Evolutionary conservation across 2,797 vertebrate genomes (phyloP).

Genomic region (Melanotaenia nigrans): DNA sequence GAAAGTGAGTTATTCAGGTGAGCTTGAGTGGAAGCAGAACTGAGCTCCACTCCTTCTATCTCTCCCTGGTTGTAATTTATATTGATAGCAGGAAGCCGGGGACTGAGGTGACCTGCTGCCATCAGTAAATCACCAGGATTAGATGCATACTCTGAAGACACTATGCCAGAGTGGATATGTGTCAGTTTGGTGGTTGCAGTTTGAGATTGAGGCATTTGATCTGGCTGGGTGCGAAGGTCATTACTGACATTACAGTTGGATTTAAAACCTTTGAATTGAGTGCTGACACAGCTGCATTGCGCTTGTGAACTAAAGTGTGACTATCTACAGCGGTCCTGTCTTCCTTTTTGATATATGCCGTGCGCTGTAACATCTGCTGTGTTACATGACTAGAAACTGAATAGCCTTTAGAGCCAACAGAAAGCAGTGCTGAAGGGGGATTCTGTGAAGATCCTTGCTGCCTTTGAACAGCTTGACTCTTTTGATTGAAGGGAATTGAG

Average conservation of each 20-base stretch:
- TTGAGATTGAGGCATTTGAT: constrained; percentile 51
- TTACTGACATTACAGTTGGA: constrained; percentile 36
- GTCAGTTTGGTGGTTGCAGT: constrained; percentile 44
- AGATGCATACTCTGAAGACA: constrained; percentile 56
- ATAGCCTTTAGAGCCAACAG: constrained; percentile 46
- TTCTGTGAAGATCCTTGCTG: constrained; percentile 49
- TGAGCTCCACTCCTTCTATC: constrained; percentile 49
- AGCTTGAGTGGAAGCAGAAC: constrained; percentile 52
- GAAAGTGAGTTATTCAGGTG: constrained; percentile 56
- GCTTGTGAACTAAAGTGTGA: constrained; percentile 32
- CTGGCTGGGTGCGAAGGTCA: constrained; percentile 22
- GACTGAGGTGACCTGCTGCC: constrained; percentile 54
- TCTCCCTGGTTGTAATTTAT: constrained; percentile 61
- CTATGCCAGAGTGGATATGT: constrained; percentile 38
- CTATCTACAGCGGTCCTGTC: constrained; percentile 31
- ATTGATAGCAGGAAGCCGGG: constrained; percentile 57
- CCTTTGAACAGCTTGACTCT: constrained; percentile 56
- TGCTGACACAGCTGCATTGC: constrained; percentile 17
- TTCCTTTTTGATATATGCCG: constrained; percentile 30
- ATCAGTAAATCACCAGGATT: constrained; percentile 70
- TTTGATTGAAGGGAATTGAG: constrained; percentile 46
- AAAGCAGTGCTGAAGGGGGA: constrained; percentile 53
- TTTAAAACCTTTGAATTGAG: constrained; percentile 40
- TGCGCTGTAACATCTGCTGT: constrained; percentile 52
- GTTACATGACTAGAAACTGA: constrained; percentile 63